These are phyloP conservation scores for Notarius lentiginosus DNA, from an alignment of 2,113 vertebrate species.

Conservation along the genomic window DNA sequence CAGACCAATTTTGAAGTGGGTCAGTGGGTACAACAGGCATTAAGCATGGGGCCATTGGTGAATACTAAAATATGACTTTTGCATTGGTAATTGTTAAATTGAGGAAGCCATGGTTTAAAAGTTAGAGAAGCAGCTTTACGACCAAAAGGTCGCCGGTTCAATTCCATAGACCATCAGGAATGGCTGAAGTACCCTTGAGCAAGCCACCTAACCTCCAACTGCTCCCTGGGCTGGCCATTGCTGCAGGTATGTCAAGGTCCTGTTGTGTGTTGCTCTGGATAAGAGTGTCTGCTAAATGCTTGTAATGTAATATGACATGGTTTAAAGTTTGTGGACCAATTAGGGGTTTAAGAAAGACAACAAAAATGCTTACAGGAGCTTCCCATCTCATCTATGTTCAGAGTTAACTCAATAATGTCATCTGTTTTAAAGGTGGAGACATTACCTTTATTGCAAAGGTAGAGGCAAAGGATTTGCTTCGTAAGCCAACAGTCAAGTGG, in stretches of 20 bases:
- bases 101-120: no score
- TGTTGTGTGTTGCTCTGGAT: no score
- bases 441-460: slow-evolving; percentile 93
- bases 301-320: neutral
- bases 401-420: neutral
- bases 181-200: no score
- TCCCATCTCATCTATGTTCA: neutral
- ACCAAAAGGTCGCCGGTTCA: no score
- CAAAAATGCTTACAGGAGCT: neutral
- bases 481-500: slow-evolving; percentile 94
- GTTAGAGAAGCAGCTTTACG: no score
- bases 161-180: no score
- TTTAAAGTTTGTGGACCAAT: neutral
- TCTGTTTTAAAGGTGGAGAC: slow-evolving; percentile 79
- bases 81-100: neutral
- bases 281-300: no score
- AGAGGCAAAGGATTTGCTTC: slow-evolving; percentile 93
- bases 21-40: neutral
- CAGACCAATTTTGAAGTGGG: neutral
- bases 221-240: no score
- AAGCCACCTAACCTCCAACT: no score
- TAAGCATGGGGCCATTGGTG: neutral
- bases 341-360: neutral
- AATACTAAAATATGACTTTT: neutral
- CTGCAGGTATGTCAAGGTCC: no score